Conservation (phyloP, 2,113 vertebrate species). For the Gallinago jamesoni region DNA sequence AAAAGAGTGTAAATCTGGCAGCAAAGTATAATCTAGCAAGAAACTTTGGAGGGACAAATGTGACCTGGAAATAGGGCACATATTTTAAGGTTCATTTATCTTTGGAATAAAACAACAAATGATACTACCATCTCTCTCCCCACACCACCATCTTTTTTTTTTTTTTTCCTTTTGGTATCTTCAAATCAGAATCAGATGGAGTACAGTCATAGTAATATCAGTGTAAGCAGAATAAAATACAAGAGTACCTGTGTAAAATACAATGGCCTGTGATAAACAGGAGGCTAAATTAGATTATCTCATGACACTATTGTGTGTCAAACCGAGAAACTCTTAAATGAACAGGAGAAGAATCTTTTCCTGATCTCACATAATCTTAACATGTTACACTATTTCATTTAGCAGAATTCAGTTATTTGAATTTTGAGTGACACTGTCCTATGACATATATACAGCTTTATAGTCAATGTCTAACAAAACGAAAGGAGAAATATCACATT, state of each 20-base stretch:
- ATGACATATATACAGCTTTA: background rate
- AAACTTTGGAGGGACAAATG: background rate
- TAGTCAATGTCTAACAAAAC: background rate
- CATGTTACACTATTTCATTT: background rate
- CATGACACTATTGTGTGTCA: background rate
- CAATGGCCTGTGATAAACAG: background rate
- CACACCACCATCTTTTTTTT: background rate
- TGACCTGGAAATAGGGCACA: background rate
- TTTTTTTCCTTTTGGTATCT: background rate
- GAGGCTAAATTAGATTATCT: background rate
- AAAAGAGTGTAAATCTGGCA: background rate
- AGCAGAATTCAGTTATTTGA: background rate
- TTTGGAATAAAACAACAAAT: background rate
- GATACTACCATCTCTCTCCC: background rate
- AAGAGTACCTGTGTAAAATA: background rate
- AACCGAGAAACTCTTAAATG: background rate
- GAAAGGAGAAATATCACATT: background rate
- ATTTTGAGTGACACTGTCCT: background rate
- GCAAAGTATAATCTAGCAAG: background rate
- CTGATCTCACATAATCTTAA: background rate
- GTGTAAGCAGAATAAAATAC: background rate
- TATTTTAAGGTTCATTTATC: background rate
- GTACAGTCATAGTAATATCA: background rate
- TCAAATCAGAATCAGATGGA: background rate
- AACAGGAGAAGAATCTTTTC: background rate